Percentiles rank a stretch among this genome's conserved stretches.
phyloP scores from a whole-genome alignment of 2,113 vertebrate species.

The cat (Felis catus) region F.catus_Fca126_mat1.0 CM031419.1:81223001-81223500 shows the following conservation, averaged over 20 bases:
- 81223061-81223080: not conserved
- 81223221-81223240: constrained; percentile 60
- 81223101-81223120: constrained; percentile 51
- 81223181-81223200: constrained; percentile 11
- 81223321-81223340: constrained; percentile 68
- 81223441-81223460: constrained; percentile 63
- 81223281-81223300: constrained; percentile 69
- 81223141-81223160: constrained; percentile 36
- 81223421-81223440: constrained; percentile 68
- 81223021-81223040: not conserved
- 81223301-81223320: constrained; percentile 68
- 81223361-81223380: constrained; percentile 66
- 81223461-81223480: constrained; percentile 47
- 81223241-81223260: constrained; percentile 60
- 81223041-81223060: not conserved
- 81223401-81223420: constrained; percentile 70
- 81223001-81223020: not conserved
- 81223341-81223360: constrained; percentile 71
- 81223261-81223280: constrained; percentile 73
- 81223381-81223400: constrained; percentile 67
- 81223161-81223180: constrained; percentile 16
- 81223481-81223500: constrained; percentile 39
- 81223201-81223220: constrained; percentile 61
- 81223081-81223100: constrained; percentile 28
- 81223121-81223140: constrained; percentile 47